These are phyloP conservation scores for Phthorimaea operculella DNA, from an alignment of 1,140 invertebrate species.

Conservation along the genomic window DNA sequence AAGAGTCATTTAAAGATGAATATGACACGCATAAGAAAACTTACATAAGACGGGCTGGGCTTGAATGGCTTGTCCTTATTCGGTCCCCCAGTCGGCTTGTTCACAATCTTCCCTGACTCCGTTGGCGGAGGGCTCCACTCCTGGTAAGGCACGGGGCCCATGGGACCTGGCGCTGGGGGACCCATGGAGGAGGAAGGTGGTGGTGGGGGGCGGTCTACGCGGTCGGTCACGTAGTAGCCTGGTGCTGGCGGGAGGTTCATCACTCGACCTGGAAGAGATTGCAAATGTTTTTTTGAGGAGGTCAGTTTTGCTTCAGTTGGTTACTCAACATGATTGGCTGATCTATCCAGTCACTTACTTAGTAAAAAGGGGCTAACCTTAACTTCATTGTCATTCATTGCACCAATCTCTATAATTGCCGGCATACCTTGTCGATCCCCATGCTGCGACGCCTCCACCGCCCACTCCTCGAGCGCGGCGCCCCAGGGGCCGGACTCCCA, in stretches of 20 bases:
- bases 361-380: no score
- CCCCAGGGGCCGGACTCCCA: slow-evolving; percentile 41
- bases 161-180: slow-evolving; percentile 14
- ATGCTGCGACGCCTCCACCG: slow-evolving; percentile 23
- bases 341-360: no score
- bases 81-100: slow-evolving; percentile 37
- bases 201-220: slow-evolving; percentile 37
- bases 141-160: slow-evolving; percentile 28
- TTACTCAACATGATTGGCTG: no score
- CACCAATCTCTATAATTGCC: no score
- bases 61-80: slow-evolving; percentile 51
- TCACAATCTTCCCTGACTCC: slow-evolving; percentile 39
- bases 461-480: slow-evolving; percentile 54
- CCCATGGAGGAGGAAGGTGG: slow-evolving; percentile 9
- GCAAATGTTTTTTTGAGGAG: no score
- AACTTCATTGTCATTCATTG: no score
- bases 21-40: slow-evolving; percentile 11
- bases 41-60: slow-evolving; percentile 45
- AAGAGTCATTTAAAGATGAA: neutral
- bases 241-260: slow-evolving; percentile 49
- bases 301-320: no score
- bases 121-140: slow-evolving; percentile 41
- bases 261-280: slow-evolving; percentile 39
- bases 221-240: slow-evolving; percentile 60
- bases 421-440: slow-evolving; percentile 43